Conservation (phyloP, 1,140 invertebrate species). For the Papilio machaon region DNA sequence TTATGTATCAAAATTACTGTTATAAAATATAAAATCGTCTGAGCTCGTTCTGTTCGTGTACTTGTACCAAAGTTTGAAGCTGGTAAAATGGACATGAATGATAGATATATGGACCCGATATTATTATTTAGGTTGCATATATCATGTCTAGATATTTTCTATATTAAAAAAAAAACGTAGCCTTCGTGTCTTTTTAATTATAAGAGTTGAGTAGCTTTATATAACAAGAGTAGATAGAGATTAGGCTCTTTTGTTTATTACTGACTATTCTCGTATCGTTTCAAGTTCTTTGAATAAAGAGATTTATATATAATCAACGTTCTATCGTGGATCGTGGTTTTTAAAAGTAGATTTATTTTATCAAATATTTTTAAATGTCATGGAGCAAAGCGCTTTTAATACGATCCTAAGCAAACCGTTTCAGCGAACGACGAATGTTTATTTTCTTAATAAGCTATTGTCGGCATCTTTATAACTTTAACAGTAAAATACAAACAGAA, state of each 20-base stretch:
- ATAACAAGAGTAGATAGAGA: background rate
- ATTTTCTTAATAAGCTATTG: conserved; percentile 12
- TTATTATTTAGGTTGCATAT: background rate
- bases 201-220: background rate
- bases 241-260: background rate
- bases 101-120: background rate
- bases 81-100: background rate
- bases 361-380: conserved; percentile 15
- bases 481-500: background rate
- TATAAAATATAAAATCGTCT: background rate
- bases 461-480: background rate
- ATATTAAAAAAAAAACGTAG: too few species aligned
- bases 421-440: background rate
- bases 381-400: background rate
- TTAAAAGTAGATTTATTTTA: background rate
- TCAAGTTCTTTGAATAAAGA: background rate
- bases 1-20: background rate
- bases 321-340: background rate
- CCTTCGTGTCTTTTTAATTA: background rate
- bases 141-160: too few species aligned
- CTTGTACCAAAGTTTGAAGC: background rate
- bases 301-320: too few species aligned
- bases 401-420: background rate
- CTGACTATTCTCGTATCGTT: background rate
- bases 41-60: background rate